Conservation (phyloP, 2,113 vertebrate species). For the Lichenostomus cassidix region DNA sequence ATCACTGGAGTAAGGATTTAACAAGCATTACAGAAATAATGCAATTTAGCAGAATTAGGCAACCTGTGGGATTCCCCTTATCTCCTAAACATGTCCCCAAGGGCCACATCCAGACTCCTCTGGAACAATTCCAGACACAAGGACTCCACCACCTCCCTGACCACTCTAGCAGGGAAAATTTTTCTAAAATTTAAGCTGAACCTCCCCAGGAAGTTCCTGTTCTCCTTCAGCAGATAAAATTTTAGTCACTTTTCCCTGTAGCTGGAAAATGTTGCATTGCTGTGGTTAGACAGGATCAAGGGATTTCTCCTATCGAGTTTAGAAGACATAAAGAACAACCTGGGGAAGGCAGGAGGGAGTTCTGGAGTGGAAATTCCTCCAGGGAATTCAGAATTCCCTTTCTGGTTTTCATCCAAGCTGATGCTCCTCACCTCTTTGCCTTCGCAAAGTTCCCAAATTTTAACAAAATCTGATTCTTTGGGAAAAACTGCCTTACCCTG, state of each 20-base stretch:
- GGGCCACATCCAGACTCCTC: background rate
- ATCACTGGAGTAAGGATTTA: background rate
- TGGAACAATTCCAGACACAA: background rate
- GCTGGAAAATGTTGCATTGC: background rate
- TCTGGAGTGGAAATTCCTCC: background rate
- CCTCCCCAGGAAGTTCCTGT: background rate
- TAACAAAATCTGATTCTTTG: background rate
- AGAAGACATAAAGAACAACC: background rate
- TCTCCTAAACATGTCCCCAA: background rate
- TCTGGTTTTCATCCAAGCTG: background rate
- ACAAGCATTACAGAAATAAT: background rate
- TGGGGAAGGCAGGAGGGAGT: background rate
- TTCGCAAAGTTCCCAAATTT: background rate
- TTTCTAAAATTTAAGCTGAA: background rate
- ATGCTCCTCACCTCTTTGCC: background rate
- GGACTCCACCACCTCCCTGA: background rate
- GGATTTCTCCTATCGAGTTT: background rate
- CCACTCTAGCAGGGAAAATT: background rate
- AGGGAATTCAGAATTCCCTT: background rate
- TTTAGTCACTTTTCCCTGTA: background rate
- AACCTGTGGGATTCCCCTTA: background rate
- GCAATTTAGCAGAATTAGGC: background rate
- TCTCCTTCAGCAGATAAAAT: background rate
- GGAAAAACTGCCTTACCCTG: background rate
- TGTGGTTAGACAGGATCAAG: background rate